Conservation (phyloP, 1,140 invertebrate species). For the Belonocnema kinseyi region DNA sequence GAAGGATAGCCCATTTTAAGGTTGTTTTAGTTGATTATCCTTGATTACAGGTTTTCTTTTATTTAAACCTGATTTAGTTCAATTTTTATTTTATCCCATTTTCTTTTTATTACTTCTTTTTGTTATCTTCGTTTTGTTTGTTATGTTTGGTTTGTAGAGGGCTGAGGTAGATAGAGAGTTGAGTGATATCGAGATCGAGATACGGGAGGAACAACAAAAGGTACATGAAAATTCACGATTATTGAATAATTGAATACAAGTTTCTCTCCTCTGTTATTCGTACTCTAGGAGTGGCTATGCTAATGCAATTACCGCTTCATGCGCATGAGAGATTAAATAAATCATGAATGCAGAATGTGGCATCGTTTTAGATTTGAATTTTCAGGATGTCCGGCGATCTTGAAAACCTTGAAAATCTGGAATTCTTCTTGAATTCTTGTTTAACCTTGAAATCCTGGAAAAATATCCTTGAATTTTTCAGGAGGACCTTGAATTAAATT, state of each 20-base stretch:
- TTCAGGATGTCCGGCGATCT: too few relatives aligned
- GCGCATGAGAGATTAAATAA: background rate
- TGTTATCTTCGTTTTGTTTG: slow-evolving; percentile 67
- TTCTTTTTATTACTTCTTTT: slow-evolving; percentile 55
- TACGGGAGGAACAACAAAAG: slow-evolving; percentile 79
- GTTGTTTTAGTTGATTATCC: too few relatives aligned
- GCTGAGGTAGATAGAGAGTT: slow-evolving; percentile 81
- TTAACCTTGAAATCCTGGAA: too few relatives aligned
- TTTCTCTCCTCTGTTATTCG: slow-evolving; percentile 43
- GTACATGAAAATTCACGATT: slow-evolving; percentile 70
- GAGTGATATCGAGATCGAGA: slow-evolving; percentile 79
- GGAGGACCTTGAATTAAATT: too few relatives aligned
- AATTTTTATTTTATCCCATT: background rate
- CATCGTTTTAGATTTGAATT: too few relatives aligned
- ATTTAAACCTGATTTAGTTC: slow-evolving; percentile 26
- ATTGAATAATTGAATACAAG: slow-evolving; percentile 48
- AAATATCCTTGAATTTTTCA: too few relatives aligned
- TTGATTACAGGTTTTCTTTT: slow-evolving; percentile 28
- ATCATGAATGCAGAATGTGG: too few relatives aligned
- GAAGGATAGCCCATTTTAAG: slow-evolving; percentile 5
- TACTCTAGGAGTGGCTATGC: slow-evolving; percentile 37
- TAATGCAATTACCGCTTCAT: slow-evolving; percentile 16
- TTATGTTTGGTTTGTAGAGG: slow-evolving; percentile 78
- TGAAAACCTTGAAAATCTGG: too few relatives aligned
- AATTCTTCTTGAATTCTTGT: too few relatives aligned